Base-by-base conservation (phyloP, 1,140 invertebrate genomes). In the Drosophila tristis region DNA sequence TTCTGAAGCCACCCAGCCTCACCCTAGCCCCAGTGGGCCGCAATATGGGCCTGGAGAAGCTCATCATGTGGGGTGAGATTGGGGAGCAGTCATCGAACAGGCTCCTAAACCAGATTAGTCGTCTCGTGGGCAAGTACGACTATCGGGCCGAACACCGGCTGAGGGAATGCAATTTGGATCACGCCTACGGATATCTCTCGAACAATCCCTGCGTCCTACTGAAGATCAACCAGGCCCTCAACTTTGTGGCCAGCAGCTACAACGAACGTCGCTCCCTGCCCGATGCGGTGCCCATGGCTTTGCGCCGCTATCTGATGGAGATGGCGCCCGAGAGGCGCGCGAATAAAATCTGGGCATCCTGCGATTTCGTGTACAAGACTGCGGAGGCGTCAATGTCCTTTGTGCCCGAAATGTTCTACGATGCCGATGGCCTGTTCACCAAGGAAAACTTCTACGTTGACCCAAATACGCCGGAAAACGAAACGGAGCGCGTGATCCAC, bases 301-400 rank as follows among this genome's bases (percentile, higher is more conserved):
- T 86, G 1, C 68, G 60, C 23, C 13, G 68, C 7, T 62, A 75
- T 35, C 3, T 86, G 2, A 9, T 71, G 5, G 6, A 48, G 15
- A 13, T 54, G 11, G 29, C 78, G 2, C 2, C 9, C 5, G 78
- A 87, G 7, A n/a, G 31, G 2, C 55, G 68, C 0, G 0, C 4
- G 0, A 64, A 86, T 63, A 82, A 78, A 25, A 81, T 86, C 23
- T 86, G 81, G 81, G 11, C 58, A 9, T 2, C 51, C 25, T 86
- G 81, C 15, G 26, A 11, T 1, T 49, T 70, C n/a, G 7, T 35
- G 1, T 6, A 23, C 0, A 13, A 44, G 4, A 4, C 3, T 0
- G 9, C 47, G 4, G 5, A 16, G 0, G 15, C 59, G 0, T 2
- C 9, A 0, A 31, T 86, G 2, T 31, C 62, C 0, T 86, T 78